These are phyloP conservation scores for Lycia hirtaria DNA, from an alignment of 2,888 invertebrate genomes.

Conservation along the genomic window DNA sequence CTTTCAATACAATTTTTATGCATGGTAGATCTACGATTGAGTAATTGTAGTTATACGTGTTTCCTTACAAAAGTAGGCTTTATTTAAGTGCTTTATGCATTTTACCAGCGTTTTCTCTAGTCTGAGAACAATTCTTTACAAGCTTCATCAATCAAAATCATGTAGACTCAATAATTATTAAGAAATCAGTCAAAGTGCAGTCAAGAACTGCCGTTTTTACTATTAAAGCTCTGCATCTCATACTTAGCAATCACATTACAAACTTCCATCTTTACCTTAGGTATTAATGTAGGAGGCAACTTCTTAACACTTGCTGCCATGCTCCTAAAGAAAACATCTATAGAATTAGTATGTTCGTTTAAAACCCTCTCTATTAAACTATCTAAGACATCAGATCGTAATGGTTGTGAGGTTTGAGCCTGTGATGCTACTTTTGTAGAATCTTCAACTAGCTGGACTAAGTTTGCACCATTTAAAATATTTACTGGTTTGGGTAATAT, in stretches of 20 bases:
- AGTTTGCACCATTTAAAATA: constrained; percentile 69
- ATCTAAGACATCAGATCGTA: constrained; percentile 72
- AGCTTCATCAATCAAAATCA: too few species aligned
- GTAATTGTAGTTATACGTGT: too few species aligned
- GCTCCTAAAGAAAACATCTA: constrained; percentile 79
- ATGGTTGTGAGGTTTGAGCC: too few species aligned
- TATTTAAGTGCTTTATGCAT: too few species aligned
- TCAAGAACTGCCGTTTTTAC: too few species aligned
- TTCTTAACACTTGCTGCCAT: constrained; percentile 82
- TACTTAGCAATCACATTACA: constrained; percentile 82
- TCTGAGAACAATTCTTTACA: too few species aligned
- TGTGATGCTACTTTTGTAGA: constrained; percentile 48
- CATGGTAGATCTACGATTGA: too few species aligned
- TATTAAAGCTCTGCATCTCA: constrained; percentile 81
- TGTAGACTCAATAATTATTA: not conserved
- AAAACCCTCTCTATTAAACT: constrained; percentile 76
- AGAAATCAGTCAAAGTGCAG: not conserved
- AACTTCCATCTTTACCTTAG: constrained; percentile 82
- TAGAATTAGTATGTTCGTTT: constrained; percentile 79
- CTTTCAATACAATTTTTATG: too few species aligned
- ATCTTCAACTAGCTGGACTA: constrained; percentile 71
- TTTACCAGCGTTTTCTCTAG: too few species aligned
- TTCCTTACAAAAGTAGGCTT: too few species aligned
- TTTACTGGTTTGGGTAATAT: constrained; percentile 77
- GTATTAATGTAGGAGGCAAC: constrained; percentile 77